phyloP scores from a whole-genome alignment of 2,113 vertebrate species.

The Crocuta crocuta region DNA sequence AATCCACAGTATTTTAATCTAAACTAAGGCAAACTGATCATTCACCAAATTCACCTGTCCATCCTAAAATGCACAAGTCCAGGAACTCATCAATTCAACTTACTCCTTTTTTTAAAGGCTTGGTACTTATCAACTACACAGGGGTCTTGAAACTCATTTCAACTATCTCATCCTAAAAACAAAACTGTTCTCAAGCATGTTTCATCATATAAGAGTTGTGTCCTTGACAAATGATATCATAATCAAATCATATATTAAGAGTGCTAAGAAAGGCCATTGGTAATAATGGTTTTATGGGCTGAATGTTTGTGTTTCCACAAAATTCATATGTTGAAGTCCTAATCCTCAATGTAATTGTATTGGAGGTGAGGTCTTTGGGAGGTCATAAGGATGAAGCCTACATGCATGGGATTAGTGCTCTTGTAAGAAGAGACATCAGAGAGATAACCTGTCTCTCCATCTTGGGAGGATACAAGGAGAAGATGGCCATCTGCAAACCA shows the following conservation, averaged over 20 bases:
- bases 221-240: background rate
- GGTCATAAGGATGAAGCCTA: background rate
- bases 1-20: conserved; percentile 9
- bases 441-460: background rate
- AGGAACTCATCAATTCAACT: background rate
- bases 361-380: background rate
- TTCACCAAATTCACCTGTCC: background rate
- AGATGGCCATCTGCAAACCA: background rate
- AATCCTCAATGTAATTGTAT: background rate
- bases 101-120: background rate
- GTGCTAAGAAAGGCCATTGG: background rate
- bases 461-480: background rate
- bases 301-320: background rate
- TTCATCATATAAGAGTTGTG: background rate
- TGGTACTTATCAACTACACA: background rate
- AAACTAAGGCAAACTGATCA: background rate
- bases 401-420: background rate
- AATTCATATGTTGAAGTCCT: background rate
- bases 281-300: background rate
- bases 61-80: background rate
- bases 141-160: background rate
- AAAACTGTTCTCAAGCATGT: background rate
- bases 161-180: background rate
- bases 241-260: conserved; percentile 7
- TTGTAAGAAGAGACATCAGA: background rate